Evolutionary conservation across 2,113 vertebrate genomes (phyloP), one percentile per base, ranked within the genome.

Genomic region (Strix aluco): DNA sequence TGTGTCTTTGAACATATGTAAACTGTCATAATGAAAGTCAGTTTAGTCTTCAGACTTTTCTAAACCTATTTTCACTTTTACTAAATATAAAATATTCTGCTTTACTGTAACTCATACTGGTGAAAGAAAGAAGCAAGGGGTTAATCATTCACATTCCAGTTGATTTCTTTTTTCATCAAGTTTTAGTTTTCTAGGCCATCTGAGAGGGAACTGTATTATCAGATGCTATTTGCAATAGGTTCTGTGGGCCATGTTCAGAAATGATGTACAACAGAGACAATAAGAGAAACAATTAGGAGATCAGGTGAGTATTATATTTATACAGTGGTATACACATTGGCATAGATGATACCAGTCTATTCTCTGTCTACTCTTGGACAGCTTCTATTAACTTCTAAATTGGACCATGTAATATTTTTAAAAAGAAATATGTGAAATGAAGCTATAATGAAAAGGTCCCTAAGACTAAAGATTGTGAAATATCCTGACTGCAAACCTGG

Each of bases 1-100:
- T 5, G 8, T 1, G 0, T 30, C 52, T 62, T 34, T 57, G 36
- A 61, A 55, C 25, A 25, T 2, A 4, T 23, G 23, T n/a, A 15
- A 83, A 75, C 30, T 52, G n/a, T 0, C 63, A 52, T 54, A 87
- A 51, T 13, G 12, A 40, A 70, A 44, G 36, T 12, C 9, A 16
- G 11, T 63, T 67, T 58, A 72, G 17, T 40, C n/a, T 71, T 81
- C 46, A 66, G 27, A 46, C 26, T 75, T 72, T 58, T 62, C 12
- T 57, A 52, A 70, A 66, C 9, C 23, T 55, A 34, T 44, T 81
- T 77, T 59, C 16, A 65, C 6, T 67, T 44, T 22, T 52, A 71
- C 18, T 49, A 32, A 77, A 23, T 30, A 30, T 22, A 51, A 80
- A 84, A 87, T 32, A 52, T 11, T 73, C 27, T 63, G 14, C 15